Evolutionary conservation across 2,113 vertebrate genomes (phyloP).

Genomic region (Bufo bufo): DNA sequence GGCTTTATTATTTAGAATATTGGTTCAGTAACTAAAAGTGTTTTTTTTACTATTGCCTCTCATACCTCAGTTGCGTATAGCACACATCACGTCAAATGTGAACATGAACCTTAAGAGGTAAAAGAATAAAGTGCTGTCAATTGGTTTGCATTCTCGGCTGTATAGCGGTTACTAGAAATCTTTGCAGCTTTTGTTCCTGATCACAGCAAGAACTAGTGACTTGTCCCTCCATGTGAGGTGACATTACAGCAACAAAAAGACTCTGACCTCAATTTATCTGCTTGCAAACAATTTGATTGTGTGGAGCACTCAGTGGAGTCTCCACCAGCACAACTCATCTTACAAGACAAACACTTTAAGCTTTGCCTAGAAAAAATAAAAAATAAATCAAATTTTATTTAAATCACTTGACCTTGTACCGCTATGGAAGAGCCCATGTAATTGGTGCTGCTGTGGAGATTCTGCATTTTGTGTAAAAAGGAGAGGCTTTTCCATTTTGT

Average conservation of each 20-base stretch:
- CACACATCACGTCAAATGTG: background rate
- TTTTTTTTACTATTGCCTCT: background rate
- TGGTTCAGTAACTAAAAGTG: too few species aligned
- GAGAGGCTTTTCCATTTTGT: background rate
- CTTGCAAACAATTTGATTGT: slow-evolving; percentile 56
- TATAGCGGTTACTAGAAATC: slow-evolving; percentile 7
- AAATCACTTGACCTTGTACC: slow-evolving; percentile 40
- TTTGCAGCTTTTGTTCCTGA: slow-evolving; percentile 41
- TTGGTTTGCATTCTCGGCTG: slow-evolving; percentile 12
- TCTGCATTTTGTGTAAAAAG: background rate
- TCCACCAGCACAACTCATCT: slow-evolving; percentile 33
- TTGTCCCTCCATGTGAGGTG: slow-evolving; percentile 50
- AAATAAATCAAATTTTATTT: slow-evolving; percentile 19
- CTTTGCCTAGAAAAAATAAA: background rate
- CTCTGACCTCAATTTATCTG: slow-evolving; percentile 56
- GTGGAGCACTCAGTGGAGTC: background rate
- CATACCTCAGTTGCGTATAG: background rate
- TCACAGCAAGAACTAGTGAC: slow-evolving; percentile 27
- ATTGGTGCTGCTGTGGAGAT: background rate
- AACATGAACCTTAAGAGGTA: slow-evolving; percentile 3
- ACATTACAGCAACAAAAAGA: slow-evolving; percentile 46
- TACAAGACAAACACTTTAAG: slow-evolving; percentile 29
- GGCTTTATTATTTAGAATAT: background rate
- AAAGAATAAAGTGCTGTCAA: slow-evolving; percentile 20
- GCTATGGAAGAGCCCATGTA: background rate